Base-by-base conservation (phyloP, 2,113 vertebrate species). In the Gallinago jamesoni region DNA sequence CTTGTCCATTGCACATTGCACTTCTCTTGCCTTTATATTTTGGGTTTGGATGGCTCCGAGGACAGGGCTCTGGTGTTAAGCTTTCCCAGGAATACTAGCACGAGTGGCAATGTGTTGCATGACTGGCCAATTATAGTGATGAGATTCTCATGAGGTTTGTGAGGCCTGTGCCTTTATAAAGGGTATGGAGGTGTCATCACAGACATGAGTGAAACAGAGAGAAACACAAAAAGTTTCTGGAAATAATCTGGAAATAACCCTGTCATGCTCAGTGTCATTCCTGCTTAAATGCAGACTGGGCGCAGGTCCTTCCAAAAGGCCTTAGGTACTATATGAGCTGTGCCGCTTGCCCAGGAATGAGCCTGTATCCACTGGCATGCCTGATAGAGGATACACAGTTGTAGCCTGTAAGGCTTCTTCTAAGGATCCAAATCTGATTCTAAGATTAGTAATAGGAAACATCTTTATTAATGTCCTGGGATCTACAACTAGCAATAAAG, bases 1-100 rank as follows among this genome's bases (percentile, higher is more conserved):
- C 23, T 60, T 52, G 48, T n/a, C n/a, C 7, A 4, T 14, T 74
- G 33, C 0, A 1, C 9, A 5, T 14, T 69, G 33, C 0, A 1
- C 27, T 28, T 88, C 1, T 0, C 21, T 69, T 31, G 10, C 43
- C 67, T 68, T 74, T 73, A 57, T 33, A 31, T 52, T 64, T 79
- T 57, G 27, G 9, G 28, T 43, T 83, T 83, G 59, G 23, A 24
- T 41, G 27, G 8, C 48, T 82, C 31, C 0, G 3, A 52, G 62
- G 53, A 27, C 10, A 19, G 24, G 31, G 7, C 28, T 68, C 43
- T 52, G 67, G 37, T 68, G 30, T 30, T n/a, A 31, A 69, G 47
- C n/a, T 60, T 73, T 13, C 73, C n/a, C 47, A 79, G 66, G n/a
- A 48, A 28, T 55, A 48, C 45, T 66, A 30, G 69, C 33, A 59